Percentiles rank a stretch among this genome's conserved stretches.
Evolutionary conservation across 2,797 vertebrate species (phyloP).

Genomic region (Argya squamiceps): DNA sequence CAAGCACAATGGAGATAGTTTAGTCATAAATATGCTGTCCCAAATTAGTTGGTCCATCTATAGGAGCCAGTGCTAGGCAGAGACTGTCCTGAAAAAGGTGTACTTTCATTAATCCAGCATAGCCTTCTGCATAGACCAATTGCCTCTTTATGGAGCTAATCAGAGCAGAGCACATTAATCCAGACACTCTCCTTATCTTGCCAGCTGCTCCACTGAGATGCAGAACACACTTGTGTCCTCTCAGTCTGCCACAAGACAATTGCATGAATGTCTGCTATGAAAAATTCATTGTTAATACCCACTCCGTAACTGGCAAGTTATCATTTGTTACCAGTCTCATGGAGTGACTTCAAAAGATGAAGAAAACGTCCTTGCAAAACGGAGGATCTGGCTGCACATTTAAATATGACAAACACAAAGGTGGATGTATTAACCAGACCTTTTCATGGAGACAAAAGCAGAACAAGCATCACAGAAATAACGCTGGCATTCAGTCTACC

Average conservation of each 20-base stretch:
- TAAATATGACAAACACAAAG: conserved; percentile 34
- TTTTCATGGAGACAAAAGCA: conserved; percentile 8
- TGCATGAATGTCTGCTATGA: background rate
- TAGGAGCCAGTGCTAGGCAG: background rate
- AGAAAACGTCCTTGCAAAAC: conserved; percentile 5
- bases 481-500: background rate
- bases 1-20: background rate
- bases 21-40: background rate
- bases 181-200: conserved; percentile 16
- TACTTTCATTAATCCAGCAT: background rate
- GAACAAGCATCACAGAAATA: background rate
- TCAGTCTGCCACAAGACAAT: conserved; percentile 19
- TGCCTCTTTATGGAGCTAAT: conserved; percentile 19
- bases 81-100: background rate
- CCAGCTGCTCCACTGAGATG: conserved; percentile 46
- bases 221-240: conserved; percentile 13
- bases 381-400: background rate
- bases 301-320: background rate
- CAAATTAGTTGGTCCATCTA: background rate
- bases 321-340: conserved; percentile 2
- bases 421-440: background rate
- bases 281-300: conserved; percentile 35
- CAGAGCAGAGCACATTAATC: conserved; percentile 24
- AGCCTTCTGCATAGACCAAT: background rate
- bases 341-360: conserved; percentile 31